A percentile compares a stretch with the other conserved stretches of the same genome.
Conservation (phyloP, 2,797 vertebrate genomes). For the Alauda arvensis region DNA sequence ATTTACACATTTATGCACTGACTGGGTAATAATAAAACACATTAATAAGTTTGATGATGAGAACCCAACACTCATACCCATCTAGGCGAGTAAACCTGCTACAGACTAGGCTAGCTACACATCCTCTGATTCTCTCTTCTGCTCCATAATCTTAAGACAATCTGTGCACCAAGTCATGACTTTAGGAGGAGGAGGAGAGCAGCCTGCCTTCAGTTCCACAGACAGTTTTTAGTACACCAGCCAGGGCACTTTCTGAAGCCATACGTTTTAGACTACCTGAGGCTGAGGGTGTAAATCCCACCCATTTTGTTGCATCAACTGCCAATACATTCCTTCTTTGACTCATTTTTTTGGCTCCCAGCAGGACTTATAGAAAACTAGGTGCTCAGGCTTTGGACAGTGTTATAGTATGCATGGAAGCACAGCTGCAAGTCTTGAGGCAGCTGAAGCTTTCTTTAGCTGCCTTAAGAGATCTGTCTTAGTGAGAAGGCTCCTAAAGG, state of each 20-base stretch:
- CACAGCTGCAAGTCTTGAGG: background rate
- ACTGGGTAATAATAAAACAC: background rate
- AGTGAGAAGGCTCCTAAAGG: background rate
- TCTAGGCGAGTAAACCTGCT: background rate
- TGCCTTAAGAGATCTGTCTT: background rate
- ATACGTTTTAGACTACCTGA: background rate
- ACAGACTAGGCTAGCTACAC: background rate
- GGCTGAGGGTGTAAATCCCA: background rate
- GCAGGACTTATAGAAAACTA: background rate
- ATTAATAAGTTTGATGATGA: background rate
- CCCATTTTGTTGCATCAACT: background rate
- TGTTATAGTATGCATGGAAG: background rate
- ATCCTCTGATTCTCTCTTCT: background rate
- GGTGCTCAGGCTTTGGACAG: background rate
- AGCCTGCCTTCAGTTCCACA: background rate
- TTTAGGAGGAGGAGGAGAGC: background rate
- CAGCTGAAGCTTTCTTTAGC: background rate
- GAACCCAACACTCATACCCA: background rate
- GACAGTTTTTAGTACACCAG: background rate
- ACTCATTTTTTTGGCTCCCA: background rate
- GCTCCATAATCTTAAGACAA: background rate
- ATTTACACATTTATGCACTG: background rate
- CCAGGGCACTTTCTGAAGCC: background rate
- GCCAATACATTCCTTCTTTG: background rate
- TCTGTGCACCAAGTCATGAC: background rate